A percentile compares a stretch with the other conserved stretches of the same genome.
Evolutionary conservation across 2,888 invertebrate genomes (phyloP).

Genomic region (Parnassius orleans): DNA sequence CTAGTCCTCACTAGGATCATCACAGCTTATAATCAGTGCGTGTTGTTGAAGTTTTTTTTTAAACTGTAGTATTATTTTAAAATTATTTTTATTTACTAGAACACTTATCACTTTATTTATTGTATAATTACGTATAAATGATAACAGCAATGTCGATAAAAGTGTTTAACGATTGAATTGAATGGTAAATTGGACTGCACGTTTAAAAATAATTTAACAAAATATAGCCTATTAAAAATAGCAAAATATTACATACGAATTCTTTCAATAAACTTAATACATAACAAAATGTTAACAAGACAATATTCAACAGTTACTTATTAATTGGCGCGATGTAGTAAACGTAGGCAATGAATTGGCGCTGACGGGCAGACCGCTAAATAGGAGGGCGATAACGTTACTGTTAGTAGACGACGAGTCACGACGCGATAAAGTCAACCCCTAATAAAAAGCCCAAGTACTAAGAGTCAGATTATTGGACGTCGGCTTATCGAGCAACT

Average conservation of each 20-base stretch:
- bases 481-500: conserved; percentile 67
- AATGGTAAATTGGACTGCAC: too few species aligned
- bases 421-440: conserved; percentile 62
- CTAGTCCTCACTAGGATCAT: too few species aligned
- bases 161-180: too few species aligned
- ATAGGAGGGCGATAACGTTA: conserved; percentile 59
- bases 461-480: conserved; percentile 65
- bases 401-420: conserved; percentile 58
- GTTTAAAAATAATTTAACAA: too few species aligned
- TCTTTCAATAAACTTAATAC: neutral
- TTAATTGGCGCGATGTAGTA: conserved; percentile 46
- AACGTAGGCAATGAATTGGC: conserved; percentile 49
- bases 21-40: too few species aligned
- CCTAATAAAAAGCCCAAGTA: conserved; percentile 66
- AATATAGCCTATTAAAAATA: neutral
- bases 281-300: conserved; percentile 2
- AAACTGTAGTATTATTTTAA: too few species aligned
- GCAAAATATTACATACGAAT: neutral
- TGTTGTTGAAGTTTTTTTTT: too few species aligned
- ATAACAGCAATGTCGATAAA: too few species aligned
- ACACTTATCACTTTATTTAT: too few species aligned
- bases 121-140: too few species aligned
- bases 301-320: conserved; percentile 26
- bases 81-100: too few species aligned
- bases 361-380: conserved; percentile 40